A percentile compares a stretch with the other conserved stretches of the same genome.
Conservation (phyloP, 2,888 invertebrate genomes). For the Temnothorax rugatulus region DNA sequence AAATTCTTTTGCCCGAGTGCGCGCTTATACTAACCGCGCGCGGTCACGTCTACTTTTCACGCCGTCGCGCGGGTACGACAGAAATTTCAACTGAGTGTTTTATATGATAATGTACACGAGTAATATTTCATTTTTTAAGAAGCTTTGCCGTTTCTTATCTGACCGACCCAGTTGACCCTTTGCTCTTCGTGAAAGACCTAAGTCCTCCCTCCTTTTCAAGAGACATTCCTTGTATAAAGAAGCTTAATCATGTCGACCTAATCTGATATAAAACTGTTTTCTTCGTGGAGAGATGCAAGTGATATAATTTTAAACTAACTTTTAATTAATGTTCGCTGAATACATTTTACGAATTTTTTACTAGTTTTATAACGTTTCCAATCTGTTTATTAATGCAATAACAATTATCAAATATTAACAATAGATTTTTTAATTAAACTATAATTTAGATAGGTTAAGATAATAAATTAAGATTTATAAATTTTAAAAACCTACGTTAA, state of each 20-base stretch:
- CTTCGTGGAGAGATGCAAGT: background rate
- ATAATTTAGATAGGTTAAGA: background rate
- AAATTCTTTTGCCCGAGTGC: slow-evolving; percentile 15
- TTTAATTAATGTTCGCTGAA: slow-evolving; percentile 34
- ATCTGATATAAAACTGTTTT: slow-evolving; percentile 33
- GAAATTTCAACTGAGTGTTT: slow-evolving; percentile 53
- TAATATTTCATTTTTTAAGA: slow-evolving; percentile 49
- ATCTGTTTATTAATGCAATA: background rate
- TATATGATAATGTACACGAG: slow-evolving; percentile 58
- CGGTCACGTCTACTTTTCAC: slow-evolving; percentile 42
- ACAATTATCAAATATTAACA: background rate
- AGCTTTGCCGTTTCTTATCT: slow-evolving; percentile 62
- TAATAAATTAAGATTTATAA: background rate
- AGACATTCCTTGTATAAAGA: slow-evolving; percentile 54
- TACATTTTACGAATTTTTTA: background rate
- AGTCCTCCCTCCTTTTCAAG: background rate
- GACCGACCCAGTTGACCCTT: slow-evolving; percentile 45
- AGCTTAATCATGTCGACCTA: slow-evolving; percentile 30
- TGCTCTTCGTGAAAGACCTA: slow-evolving; percentile 16
- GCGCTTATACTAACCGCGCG: background rate
- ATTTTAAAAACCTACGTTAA: background rate
- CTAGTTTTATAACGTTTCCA: background rate
- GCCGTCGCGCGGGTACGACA: slow-evolving; percentile 2
- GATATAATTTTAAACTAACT: slow-evolving; percentile 11
- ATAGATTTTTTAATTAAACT: background rate